phyloP scores from a whole-genome alignment of 2,113 vertebrate genomes.

The Aramus guarauna region DNA sequence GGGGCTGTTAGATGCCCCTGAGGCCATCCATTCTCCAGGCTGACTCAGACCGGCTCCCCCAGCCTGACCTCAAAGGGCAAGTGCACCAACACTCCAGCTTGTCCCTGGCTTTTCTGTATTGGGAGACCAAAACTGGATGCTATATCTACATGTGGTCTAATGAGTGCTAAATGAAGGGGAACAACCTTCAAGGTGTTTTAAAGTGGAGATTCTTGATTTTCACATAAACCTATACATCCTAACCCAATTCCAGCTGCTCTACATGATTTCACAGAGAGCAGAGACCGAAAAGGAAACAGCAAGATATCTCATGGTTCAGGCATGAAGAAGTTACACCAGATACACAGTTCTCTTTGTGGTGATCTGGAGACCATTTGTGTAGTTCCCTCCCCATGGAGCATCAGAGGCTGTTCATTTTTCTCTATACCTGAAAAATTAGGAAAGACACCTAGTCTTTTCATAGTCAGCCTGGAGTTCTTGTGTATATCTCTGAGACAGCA shows the following conservation, averaged over 20 bases:
- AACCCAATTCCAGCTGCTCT: neutral
- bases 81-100: neutral
- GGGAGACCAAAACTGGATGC: neutral
- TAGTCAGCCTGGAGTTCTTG: neutral
- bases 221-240: neutral
- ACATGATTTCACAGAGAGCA: neutral
- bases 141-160: neutral
- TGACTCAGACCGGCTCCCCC: neutral
- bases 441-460: neutral
- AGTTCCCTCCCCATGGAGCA: neutral
- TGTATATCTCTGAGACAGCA: neutral
- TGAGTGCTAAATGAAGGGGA: neutral
- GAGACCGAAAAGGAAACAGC: neutral
- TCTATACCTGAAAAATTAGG: neutral
- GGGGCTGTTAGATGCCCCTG: neutral
- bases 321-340: neutral
- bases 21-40: neutral
- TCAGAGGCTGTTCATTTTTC: neutral
- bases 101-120: neutral
- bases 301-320: neutral
- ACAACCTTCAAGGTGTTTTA: neutral
- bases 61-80: neutral
- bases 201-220: neutral
- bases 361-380: neutral
- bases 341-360: neutral